Percentiles rank a stretch among this genome's conserved stretches.
Evolutionary conservation across 1,140 invertebrate species (phyloP).

Genomic region (Drosophila bipectinata): DNA sequence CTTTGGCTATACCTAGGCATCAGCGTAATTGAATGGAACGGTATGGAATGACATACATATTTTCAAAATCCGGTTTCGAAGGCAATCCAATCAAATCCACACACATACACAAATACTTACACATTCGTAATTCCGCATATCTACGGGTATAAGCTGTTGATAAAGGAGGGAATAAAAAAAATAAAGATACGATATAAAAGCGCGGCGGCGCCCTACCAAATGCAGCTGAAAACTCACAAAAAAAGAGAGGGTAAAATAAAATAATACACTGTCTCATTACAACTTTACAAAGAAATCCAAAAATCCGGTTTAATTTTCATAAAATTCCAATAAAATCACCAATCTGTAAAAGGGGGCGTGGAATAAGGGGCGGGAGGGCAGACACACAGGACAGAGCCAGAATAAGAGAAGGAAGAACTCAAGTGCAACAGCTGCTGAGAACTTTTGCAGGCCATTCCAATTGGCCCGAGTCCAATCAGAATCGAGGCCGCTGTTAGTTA

Average conservation of each 20-base stretch:
- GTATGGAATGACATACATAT: conserved; percentile 57
- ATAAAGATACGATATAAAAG: conserved; percentile 32
- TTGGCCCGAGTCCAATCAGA: conserved; percentile 57
- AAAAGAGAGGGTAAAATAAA: conserved; percentile 21
- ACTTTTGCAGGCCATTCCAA: conserved; percentile 13
- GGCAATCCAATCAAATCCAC: conserved; percentile 64
- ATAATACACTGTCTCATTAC: conserved; percentile 44
- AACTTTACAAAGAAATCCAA: conserved; percentile 54
- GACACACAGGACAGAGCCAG: not conserved
- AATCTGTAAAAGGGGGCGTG: conserved; percentile 14
- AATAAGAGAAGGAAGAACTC: not conserved
- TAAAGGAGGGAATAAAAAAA: conserved; percentile 23
- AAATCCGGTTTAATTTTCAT: conserved; percentile 71
- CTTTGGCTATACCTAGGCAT: conserved; percentile 25
- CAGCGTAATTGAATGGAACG: conserved; percentile 46
- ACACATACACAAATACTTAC: conserved; percentile 18
- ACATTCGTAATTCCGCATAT: not conserved
- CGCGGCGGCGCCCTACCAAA: conserved; percentile 53
- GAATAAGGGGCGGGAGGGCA: not conserved
- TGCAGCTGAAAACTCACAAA: conserved; percentile 20
- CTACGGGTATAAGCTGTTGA: conserved; percentile 24
- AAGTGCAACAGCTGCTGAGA: conserved; percentile 45
- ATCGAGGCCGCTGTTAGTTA: conserved; percentile 66
- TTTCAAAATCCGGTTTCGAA: conserved; percentile 75
- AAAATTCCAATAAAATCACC: conserved; percentile 58